phyloP scores from a whole-genome alignment of 2,113 vertebrate genomes.

The Paradoxurus hermaphroditus region DNA sequence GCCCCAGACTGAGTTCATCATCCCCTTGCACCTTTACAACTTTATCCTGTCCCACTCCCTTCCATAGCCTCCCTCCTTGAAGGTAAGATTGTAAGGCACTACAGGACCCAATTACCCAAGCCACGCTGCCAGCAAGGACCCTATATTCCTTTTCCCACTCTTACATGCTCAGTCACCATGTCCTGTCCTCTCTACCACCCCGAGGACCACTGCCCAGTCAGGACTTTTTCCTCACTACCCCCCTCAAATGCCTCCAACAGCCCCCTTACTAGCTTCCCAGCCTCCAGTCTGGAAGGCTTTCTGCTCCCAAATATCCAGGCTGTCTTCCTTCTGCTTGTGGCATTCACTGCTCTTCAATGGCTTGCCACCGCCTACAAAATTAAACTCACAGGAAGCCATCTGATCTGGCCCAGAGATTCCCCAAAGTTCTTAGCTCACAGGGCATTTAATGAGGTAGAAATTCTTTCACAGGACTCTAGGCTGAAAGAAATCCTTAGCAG shows the following conservation, averaged over 20 bases:
- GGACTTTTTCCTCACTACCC: background rate
- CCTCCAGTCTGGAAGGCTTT: background rate
- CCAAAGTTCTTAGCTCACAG: background rate
- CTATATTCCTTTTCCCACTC: background rate
- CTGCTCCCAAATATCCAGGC: background rate
- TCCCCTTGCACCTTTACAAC: background rate
- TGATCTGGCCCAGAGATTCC: background rate
- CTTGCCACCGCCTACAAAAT: background rate
- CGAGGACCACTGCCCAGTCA: background rate
- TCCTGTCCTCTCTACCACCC: background rate
- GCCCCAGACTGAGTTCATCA: background rate
- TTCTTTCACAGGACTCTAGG: background rate
- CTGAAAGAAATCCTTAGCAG: background rate
- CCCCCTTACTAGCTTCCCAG: background rate
- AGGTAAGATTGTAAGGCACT: background rate
- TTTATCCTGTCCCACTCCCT: background rate
- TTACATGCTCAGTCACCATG: background rate
- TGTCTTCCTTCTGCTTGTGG: background rate
- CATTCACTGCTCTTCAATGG: background rate
- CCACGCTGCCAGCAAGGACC: background rate
- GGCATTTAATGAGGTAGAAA: background rate
- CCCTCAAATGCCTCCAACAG: background rate
- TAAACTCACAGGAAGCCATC: background rate
- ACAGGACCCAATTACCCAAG: background rate
- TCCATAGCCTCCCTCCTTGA: background rate